Evolutionary conservation across 2,888 invertebrate genomes (phyloP).

Genomic region (Drosophila meridionalis): DNA sequence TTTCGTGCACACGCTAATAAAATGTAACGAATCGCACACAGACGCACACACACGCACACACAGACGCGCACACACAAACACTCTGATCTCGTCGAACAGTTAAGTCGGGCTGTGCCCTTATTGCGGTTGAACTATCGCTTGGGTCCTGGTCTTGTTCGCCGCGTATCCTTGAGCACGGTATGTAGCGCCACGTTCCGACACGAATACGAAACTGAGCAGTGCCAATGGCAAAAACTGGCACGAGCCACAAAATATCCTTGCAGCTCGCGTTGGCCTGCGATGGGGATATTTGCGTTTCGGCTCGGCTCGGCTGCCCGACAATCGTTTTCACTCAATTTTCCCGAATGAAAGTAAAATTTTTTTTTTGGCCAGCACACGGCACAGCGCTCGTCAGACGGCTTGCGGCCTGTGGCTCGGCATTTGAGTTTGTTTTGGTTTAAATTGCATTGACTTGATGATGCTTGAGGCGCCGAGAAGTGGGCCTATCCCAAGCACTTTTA

Average conservation of each 20-base stretch:
- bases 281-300: conserved; percentile 57
- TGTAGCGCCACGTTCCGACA: conserved; percentile 85
- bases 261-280: conserved; percentile 36
- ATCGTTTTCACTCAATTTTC: conserved; percentile 76
- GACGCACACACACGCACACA: conserved; percentile 37
- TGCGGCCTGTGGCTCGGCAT: conserved; percentile 52
- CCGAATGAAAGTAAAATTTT: conserved; percentile 78
- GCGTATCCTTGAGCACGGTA: conserved; percentile 82
- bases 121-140: conserved; percentile 30
- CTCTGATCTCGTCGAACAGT: conserved; percentile 27
- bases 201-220: conserved; percentile 85
- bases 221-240: conserved; percentile 77
- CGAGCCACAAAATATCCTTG: conserved; percentile 73
- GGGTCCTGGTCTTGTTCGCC: conserved; percentile 25
- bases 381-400: conserved; percentile 11
- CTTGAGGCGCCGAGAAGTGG: conserved; percentile 68
- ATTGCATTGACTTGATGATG: conserved; percentile 75
- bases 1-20: conserved; percentile 54
- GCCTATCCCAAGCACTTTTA: conserved; percentile 78
- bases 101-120: conserved; percentile 51
- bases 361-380: conserved; percentile 4
- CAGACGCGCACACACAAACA: conserved; percentile 2
- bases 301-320: conserved; percentile 7
- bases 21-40: conserved; percentile 53
- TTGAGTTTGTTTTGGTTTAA: conserved; percentile 81